Evolutionary conservation across 1,140 invertebrate genomes (phyloP), one percentile per base, ranked within the genome.

Genomic region (Arctopsyche grandis): DNA sequence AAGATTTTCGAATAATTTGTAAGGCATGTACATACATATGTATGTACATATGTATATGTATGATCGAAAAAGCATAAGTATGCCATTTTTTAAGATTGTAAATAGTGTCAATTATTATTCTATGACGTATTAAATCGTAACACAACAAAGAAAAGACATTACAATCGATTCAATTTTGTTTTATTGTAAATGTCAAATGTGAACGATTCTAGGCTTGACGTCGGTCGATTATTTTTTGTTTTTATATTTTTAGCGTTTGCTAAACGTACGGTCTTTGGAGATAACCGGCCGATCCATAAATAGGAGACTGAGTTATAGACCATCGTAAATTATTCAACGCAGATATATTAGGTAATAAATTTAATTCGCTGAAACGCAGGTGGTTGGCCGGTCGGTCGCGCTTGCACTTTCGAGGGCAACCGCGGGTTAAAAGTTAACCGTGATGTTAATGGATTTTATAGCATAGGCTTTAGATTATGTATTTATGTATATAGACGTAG

Each of bases 311-410:
- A 52, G 12, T 52, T 52, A 52, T 52, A 16, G 48, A 12, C 48
- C 3, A 52, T 52, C 48, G 48, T 52, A 52, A 52, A 52, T 52
- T 52, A 52, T 52, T 52, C 48, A 52, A 52, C 48, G 48, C 12
- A 52, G 48, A 52, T 52, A 52, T 52, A 52, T 52, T 52, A 16
- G 48, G 1, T 52, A 52, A 52, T 52, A 52, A 52, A 52, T 52
- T 52, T 52, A 16, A 52, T 52, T 52, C 48, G 48, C 48, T 52
- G 48, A 52, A 52, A 52, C 48, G 48, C 48, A 52, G 48, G 12
- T 52, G 48, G 48, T 52, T 52, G 12, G 48, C 12, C 48, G 16
- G 12, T 52, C 48, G 48, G 12, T 5, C 12, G 48, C 48, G 16
- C 12, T 52, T 52, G 16, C 16, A 38, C 29, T 38, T 38, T 38